Evolutionary conservation across 2,797 vertebrate species (phyloP).

Genomic region (Ctenopoma kingsleyae): DNA sequence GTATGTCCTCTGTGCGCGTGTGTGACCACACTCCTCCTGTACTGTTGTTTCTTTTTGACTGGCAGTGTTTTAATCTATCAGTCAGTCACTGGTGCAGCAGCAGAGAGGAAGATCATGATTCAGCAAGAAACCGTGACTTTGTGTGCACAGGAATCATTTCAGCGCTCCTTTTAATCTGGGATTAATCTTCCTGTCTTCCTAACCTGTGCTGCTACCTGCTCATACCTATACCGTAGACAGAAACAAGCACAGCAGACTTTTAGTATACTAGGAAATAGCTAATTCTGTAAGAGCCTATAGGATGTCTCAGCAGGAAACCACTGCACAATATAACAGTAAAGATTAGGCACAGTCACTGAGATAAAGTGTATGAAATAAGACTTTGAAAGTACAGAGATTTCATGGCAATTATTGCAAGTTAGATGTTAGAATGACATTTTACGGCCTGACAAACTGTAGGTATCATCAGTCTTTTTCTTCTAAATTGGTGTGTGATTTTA

Average conservation of each 20-base stretch:
- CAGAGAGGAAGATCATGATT: conserved; percentile 66
- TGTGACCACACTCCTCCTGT: conserved; percentile 5
- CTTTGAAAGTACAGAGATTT: conserved; percentile 4
- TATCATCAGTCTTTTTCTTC: conserved; percentile 1
- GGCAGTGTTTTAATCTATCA: conserved; percentile 46
- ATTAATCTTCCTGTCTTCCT: conserved; percentile 31
- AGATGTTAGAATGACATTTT: neutral
- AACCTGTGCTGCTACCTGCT: conserved; percentile 29
- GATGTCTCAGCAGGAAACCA: conserved; percentile 18
- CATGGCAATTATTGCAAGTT: conserved; percentile 9
- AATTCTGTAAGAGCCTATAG: neutral
- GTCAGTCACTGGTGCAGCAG: conserved; percentile 40
- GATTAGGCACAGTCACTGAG: conserved; percentile 35
- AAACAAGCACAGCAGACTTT: neutral
- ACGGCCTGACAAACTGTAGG: neutral
- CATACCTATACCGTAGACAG: neutral
- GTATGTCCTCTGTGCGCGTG: conserved; percentile 5
- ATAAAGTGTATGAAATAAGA: conserved; percentile 3
- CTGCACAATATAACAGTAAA: neutral
- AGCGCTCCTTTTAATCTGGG: conserved; percentile 40
- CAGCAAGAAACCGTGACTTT: conserved; percentile 52
- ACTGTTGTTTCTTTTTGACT: conserved; percentile 40
- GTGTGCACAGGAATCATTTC: conserved; percentile 30
- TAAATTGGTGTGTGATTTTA: conserved; percentile 21
- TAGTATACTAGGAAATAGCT: neutral